Conservation (phyloP, 2,113 vertebrate species). For the Serilophus lunatus region DNA sequence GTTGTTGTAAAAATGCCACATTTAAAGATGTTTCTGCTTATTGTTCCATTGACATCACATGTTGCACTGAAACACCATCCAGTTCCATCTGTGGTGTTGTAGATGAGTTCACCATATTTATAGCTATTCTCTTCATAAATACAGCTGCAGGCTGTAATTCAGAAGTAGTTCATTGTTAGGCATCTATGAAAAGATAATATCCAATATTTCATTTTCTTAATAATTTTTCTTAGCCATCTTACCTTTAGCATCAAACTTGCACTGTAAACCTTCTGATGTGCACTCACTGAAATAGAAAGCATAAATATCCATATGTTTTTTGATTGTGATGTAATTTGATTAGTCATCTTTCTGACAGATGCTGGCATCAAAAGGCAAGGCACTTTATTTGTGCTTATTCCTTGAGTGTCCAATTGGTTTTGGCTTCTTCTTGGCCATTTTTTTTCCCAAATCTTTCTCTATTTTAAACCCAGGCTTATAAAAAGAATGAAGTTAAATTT, state of each 20-base stretch:
- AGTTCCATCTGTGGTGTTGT: conserved; percentile 75
- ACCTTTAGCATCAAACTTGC: conserved; percentile 59
- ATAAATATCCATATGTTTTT: background rate
- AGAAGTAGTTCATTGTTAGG: background rate
- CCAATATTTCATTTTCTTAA: background rate
- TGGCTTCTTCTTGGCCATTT: background rate
- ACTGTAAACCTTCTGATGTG: conserved; percentile 53
- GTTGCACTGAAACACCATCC: conserved; percentile 75
- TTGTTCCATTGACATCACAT: conserved; percentile 67
- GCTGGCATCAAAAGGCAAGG: background rate
- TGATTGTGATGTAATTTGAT: background rate
- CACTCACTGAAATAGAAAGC: conserved; percentile 63
- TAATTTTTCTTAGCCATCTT: conserved; percentile 3
- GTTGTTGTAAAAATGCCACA: background rate
- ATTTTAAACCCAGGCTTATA: background rate
- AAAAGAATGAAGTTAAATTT: background rate
- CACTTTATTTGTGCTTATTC: background rate
- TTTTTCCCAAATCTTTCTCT: background rate
- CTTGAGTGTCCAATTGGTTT: background rate
- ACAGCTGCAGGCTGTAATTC: conserved; percentile 71
- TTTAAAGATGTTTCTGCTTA: conserved; percentile 45
- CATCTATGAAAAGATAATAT: background rate
- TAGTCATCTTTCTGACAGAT: background rate
- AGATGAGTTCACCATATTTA: conserved; percentile 67
- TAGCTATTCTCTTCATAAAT: conserved; percentile 69